Evolutionary conservation across 2,113 vertebrate species (phyloP), one percentile per base, ranked within the genome.

Genomic region (Callipepla squamata): DNA sequence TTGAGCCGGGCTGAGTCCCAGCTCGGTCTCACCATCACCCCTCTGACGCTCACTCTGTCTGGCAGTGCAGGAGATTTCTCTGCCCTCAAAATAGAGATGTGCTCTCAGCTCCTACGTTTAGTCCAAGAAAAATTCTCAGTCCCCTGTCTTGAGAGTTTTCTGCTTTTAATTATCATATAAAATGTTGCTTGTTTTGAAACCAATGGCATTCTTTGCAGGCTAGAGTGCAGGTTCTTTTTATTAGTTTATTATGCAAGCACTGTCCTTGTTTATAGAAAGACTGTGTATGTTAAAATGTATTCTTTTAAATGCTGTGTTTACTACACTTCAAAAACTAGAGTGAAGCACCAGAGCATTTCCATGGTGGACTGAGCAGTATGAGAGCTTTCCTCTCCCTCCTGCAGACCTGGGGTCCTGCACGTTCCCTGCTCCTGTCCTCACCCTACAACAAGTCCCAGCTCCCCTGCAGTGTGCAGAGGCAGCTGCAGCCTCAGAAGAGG

Each of bases 161-260:
- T 97, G 96, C 90, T 97, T 95, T 94, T 87, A 94, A 96, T 97
- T 96, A 97, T 85, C 88, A n/a, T 89, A 65, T 74, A 85, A 94
- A 96, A 96, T 61, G 76, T 90, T 90, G 95, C 86, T 95, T 94
- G 90, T 88, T 96, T 95, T 97, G 96, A 95, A 96, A 96, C 87
- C 81, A 88, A 95, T 93, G 4, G 76, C 94, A 92, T 94, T 96
- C 95, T 94, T 95, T 96, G 94, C 94, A 94, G 95, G 92, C 95
- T 95, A 94, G 90, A 94, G 92, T 87, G 93, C 96, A 97, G 96
- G 96, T 96, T 96, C 96, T 97, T 97, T 96, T 95, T 97, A 93
- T 96, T 94, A 95, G 95, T 91, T 97, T 95, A 96, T 96, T 96
- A 94, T 97, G 96, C 95, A 96, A 95, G 90, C 91, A 85, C 30